These are phyloP conservation scores for Mythimna pallens DNA, from an alignment of 2,888 invertebrate genomes.

Conservation along the genomic window DNA sequence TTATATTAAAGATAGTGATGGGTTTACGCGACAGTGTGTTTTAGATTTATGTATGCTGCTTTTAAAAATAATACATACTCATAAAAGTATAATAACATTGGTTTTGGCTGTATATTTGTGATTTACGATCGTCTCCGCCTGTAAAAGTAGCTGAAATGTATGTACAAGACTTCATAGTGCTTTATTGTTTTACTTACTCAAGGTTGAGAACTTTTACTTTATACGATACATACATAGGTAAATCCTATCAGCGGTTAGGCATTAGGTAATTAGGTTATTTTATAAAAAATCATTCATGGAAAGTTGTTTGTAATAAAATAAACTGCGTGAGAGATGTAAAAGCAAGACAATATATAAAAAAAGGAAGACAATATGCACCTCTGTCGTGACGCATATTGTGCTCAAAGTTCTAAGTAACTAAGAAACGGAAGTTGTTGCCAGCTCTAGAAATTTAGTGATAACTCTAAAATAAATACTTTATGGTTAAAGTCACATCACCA, in stretches of 20 bases:
- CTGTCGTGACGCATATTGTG: too few relatives aligned
- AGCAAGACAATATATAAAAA: too few relatives aligned
- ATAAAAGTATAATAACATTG: slow-evolving; percentile 42
- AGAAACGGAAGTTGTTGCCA: too few relatives aligned
- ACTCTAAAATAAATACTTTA: too few relatives aligned
- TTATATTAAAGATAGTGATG: neutral
- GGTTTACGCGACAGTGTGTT: neutral
- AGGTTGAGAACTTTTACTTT: slow-evolving; percentile 3
- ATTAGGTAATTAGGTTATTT: neutral
- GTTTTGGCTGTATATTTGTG: slow-evolving; percentile 14
- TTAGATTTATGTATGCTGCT: neutral
- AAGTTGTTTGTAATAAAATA: too few relatives aligned
- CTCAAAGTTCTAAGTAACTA: too few relatives aligned
- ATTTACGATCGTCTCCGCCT: slow-evolving; percentile 39
- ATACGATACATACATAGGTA: neutral
- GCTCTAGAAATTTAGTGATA: too few relatives aligned
- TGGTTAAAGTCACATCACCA: too few relatives aligned
- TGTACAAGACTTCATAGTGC: slow-evolving; percentile 8
- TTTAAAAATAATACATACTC: slow-evolving; percentile 15
- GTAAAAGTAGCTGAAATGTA: slow-evolving; percentile 31
- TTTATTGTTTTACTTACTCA: slow-evolving; percentile 22
- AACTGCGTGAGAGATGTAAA: too few relatives aligned
- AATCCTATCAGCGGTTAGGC: neutral
- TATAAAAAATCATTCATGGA: neutral
- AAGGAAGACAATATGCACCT: too few relatives aligned